These are phyloP conservation scores for Hemicentrotus pulcherrimus DNA, from an alignment of 35 echinoderm and acorn worm genomes.

Conservation along the genomic window DNA sequence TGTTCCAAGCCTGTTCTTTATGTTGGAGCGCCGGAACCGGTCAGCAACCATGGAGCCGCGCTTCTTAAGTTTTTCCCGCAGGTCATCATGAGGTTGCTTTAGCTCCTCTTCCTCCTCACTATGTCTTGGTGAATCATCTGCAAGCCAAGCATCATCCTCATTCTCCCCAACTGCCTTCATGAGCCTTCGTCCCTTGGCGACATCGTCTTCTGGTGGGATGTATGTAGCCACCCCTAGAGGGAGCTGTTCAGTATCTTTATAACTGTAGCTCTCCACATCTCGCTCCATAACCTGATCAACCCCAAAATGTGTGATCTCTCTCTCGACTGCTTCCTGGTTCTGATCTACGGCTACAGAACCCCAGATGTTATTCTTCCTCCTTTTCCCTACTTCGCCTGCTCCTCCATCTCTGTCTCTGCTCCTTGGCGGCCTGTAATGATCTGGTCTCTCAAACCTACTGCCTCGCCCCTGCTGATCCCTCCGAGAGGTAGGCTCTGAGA, in stretches of 20 bases:
- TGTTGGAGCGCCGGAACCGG: constrained; percentile 1
- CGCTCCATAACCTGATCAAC: constrained; percentile 60
- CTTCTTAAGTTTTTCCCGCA: not conserved
- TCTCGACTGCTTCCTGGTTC: constrained; percentile 64
- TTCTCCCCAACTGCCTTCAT: constrained; percentile 60
- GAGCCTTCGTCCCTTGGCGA: constrained; percentile 17
- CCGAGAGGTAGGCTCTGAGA: not conserved
- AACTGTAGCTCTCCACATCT: constrained; percentile 85
- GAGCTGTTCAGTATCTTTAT: constrained; percentile 47
- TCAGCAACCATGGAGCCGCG: constrained; percentile 44
- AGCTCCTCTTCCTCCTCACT: constrained; percentile 23
- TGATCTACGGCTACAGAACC: constrained; percentile 74
- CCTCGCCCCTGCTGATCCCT: not conserved
- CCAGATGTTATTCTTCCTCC: constrained; percentile 89
- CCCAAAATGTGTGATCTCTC: constrained; percentile 70
- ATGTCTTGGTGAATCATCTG: not conserved
- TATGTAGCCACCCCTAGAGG: constrained; percentile 51
- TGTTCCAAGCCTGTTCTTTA: constrained; percentile 59
- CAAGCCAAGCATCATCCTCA: constrained; percentile 75
- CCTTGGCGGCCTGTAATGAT: not conserved
- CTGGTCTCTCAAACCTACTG: not conserved
- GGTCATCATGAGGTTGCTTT: constrained; percentile 1
- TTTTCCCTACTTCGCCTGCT: constrained; percentile 22
- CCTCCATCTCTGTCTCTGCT: not conserved
- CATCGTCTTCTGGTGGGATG: constrained; percentile 25